Evolutionary conservation across 1,140 invertebrate genomes (phyloP).

Genomic region (Calliopsis andreniformis): DNA sequence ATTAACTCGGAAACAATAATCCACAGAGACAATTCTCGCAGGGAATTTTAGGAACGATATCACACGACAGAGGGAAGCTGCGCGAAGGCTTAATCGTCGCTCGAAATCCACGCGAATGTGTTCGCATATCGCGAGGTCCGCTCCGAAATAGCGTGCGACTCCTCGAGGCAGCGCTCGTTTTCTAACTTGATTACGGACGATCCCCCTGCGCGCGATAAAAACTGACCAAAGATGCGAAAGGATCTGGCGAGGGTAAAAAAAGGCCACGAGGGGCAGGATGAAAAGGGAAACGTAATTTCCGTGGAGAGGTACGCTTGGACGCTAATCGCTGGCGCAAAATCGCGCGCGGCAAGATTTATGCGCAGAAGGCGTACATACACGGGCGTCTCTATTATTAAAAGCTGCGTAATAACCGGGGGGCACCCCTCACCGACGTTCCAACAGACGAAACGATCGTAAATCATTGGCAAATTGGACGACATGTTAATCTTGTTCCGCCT

Average conservation of each 20-base stretch:
- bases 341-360: slow-evolving; percentile 71
- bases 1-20: slow-evolving; percentile 9
- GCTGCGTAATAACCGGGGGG: slow-evolving; percentile 73
- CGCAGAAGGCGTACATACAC: slow-evolving; percentile 67
- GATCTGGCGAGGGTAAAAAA: background rate
- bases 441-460: slow-evolving; percentile 70
- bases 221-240: background rate
- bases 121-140: background rate
- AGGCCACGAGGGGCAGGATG: background rate
- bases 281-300: slow-evolving; percentile 50
- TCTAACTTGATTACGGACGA: slow-evolving; percentile 49
- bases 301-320: slow-evolving; percentile 56
- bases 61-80: background rate
- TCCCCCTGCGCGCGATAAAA: background rate
- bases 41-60: slow-evolving; percentile 35
- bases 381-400: slow-evolving; percentile 75
- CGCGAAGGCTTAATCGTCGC: background rate
- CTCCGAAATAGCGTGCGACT: slow-evolving; percentile 39
- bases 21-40: background rate
- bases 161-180: slow-evolving; percentile 50
- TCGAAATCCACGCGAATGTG: background rate
- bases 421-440: slow-evolving; percentile 61
- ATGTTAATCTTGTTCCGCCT: slow-evolving; percentile 73
- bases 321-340: slow-evolving; percentile 62
- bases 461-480: slow-evolving; percentile 71